Conservation (phyloP, 2,797 vertebrate species). For the Pangasius mekongensis region DNA sequence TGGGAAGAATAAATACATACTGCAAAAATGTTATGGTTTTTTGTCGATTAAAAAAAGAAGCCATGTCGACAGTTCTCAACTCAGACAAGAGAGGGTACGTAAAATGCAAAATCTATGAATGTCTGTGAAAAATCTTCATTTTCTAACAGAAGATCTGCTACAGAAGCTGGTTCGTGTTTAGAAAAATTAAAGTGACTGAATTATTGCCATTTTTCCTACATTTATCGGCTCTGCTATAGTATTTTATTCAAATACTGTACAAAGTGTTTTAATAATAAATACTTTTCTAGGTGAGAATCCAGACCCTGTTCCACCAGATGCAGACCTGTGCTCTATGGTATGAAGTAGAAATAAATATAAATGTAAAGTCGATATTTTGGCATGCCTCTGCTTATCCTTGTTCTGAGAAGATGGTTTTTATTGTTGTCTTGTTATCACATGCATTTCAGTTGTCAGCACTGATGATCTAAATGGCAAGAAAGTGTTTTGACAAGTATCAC, state of each 20-base stretch:
- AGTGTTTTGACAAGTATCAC: slow-evolving; percentile 13
- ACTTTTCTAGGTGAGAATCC: not conserved
- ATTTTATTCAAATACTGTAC: not conserved
- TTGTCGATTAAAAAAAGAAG: not conserved
- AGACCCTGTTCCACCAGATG: not conserved
- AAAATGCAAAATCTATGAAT: not conserved
- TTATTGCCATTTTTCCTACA: not conserved
- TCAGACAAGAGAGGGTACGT: not conserved
- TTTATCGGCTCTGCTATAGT: not conserved
- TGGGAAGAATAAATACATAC: not conserved
- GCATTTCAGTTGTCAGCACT: not conserved
- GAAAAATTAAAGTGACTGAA: not conserved
- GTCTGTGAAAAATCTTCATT: not conserved
- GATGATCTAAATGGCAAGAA: not conserved
- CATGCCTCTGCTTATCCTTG: not conserved
- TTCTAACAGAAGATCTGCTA: not conserved
- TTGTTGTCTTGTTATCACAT: not conserved
- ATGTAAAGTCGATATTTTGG: not conserved
- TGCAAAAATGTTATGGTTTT: not conserved
- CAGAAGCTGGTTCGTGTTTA: not conserved
- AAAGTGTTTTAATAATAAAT: not conserved
- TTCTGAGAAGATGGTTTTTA: not conserved
- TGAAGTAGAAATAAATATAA: not conserved
- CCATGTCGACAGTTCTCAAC: not conserved
- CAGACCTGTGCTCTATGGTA: not conserved